Base-by-base conservation (phyloP, 2,888 invertebrate genomes). In the Diloba caeruleocephala region DNA sequence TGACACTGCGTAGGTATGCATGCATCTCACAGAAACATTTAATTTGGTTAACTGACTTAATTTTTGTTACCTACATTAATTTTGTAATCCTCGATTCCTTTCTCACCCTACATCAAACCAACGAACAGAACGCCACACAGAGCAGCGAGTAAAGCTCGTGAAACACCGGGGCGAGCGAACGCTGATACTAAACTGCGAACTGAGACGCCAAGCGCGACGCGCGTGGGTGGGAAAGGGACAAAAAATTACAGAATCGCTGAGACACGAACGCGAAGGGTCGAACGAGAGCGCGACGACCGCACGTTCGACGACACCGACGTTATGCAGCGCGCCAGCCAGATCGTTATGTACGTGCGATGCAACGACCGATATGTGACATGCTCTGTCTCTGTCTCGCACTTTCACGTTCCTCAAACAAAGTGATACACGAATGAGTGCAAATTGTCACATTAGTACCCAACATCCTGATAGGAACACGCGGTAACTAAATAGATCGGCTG, bases 261-360 rank as follows among this genome's bases (percentile, higher is more conserved):
- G 82, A 94, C 92, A 52, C 92, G 94, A 70, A 86, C 92, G 74
- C 90, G 92, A 54, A 81, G 94, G 34, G 81, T 86, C 64, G 89
- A 94, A 69, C 90, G 95, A 74, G 95, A 95, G 83, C 90, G 94
- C 77, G 94, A 91, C 90, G 95, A 88, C 89, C 94, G 88, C 94
- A 93, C 85, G 54, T 95, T 96, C 83, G 96, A 96, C 88, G 96
- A 96, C 90, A 96, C 96, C 77, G 96, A 96, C 88, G 97, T 96
- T 79, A 96, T 97, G 95, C 96, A 97, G 93, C 95, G 96, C 88
- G 97, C 97, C 88, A 96, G 96, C 94, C 97, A 97, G 92, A 97
- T 97, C 89, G 97, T 97, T 89, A 96, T 97, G 97, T 97, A 97
- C 94, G 97, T 89, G 79, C 76, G 71, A 67, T 31, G 61, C 32